Conservation (phyloP, 23 tunicate genomes). For the Diplosoma virens region DNA sequence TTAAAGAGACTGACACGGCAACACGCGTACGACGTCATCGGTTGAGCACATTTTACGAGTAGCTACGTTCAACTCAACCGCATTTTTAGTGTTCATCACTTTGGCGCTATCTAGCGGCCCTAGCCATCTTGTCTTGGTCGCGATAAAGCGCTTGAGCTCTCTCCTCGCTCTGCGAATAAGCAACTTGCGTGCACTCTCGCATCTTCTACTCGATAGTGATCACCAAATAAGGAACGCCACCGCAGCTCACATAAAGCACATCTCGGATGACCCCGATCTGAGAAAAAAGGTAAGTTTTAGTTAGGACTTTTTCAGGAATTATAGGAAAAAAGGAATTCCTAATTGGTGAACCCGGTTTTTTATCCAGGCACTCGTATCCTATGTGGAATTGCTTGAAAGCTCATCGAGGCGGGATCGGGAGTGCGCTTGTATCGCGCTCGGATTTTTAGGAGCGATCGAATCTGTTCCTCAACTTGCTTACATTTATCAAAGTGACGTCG, state of each 20-base stretch:
- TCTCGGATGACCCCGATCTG: slow-evolving; percentile 46
- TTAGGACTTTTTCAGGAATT: background rate
- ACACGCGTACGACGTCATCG: too few species aligned
- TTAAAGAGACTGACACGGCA: too few species aligned
- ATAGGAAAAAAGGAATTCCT: background rate
- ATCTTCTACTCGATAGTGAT: slow-evolving; percentile 60
- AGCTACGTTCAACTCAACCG: too few species aligned
- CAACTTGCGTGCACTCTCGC: slow-evolving; percentile 79
- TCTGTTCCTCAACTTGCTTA: slow-evolving; percentile 83
- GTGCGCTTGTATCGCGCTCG: slow-evolving; percentile 82
- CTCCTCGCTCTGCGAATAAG: slow-evolving; percentile 72
- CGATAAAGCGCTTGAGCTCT: slow-evolving; percentile 79
- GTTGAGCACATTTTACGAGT: too few species aligned
- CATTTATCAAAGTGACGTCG: slow-evolving; percentile 56
- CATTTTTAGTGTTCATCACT: slow-evolving; percentile 86
- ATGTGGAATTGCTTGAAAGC: slow-evolving; percentile 79
- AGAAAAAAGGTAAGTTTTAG: slow-evolving; percentile 51
- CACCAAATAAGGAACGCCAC: slow-evolving; percentile 65
- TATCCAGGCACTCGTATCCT: slow-evolving; percentile 64
- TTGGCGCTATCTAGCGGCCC: slow-evolving; percentile 40
- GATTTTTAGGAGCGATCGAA: slow-evolving; percentile 62
- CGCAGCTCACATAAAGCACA: slow-evolving; percentile 82
- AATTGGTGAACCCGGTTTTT: too few species aligned
- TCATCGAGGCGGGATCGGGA: slow-evolving; percentile 51
- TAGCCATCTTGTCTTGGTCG: slow-evolving; percentile 51